Evolutionary conservation across 2,888 invertebrate species (phyloP).

Genomic region (Cerastoderma edule): DNA sequence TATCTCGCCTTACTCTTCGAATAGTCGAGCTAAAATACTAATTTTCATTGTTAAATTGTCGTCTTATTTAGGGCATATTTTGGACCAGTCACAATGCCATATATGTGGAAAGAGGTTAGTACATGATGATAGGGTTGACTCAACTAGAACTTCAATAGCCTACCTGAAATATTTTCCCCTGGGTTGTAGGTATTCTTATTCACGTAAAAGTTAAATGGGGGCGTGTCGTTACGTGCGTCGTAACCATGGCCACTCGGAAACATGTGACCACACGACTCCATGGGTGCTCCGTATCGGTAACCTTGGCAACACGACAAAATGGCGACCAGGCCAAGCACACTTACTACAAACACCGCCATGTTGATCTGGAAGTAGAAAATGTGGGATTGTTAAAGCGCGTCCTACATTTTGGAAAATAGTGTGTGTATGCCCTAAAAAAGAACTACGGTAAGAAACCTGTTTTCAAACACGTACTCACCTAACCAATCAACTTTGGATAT

Average conservation of each 20-base stretch:
- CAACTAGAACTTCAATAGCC: background rate
- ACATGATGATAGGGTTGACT: background rate
- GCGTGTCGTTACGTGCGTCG: conserved; percentile 18
- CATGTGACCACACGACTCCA: conserved; percentile 32
- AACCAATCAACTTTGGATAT: too few relatives aligned
- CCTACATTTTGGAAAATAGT: too few relatives aligned
- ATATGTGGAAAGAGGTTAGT: background rate
- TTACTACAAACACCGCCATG: too few relatives aligned
- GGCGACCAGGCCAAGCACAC: background rate
- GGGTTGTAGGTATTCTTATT: conserved; percentile 41
- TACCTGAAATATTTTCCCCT: conserved; percentile 49
- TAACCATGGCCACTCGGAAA: conserved; percentile 26
- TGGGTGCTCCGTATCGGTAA: conserved; percentile 31
- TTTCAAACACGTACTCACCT: too few relatives aligned
- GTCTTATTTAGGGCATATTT: background rate
- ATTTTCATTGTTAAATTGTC: background rate
- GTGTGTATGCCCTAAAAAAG: too few relatives aligned
- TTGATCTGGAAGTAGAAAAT: too few relatives aligned
- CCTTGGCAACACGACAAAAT: conserved; percentile 27
- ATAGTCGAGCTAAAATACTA: background rate
- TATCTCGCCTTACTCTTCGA: too few relatives aligned
- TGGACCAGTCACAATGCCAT: background rate
- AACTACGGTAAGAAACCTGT: too few relatives aligned
- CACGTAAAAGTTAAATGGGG: conserved; percentile 48
- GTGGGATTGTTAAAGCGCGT: too few relatives aligned